Percentiles rank a stretch among this genome's conserved stretches.
phyloP scores from a whole-genome alignment of 2,888 invertebrate species.

The Amblyteles armatorius region DNA sequence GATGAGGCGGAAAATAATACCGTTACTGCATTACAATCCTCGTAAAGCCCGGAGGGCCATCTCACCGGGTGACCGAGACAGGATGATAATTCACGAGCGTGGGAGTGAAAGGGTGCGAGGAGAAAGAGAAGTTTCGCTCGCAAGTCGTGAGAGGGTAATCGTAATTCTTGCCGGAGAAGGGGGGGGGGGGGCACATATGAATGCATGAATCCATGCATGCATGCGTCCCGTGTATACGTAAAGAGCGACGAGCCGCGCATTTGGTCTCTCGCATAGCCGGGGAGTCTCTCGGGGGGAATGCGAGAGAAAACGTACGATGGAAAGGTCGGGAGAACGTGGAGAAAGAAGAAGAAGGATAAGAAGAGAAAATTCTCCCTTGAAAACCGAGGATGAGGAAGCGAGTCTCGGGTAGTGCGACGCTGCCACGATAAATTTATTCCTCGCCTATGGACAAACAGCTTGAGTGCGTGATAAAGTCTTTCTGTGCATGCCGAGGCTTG shows the following conservation, averaged over 20 bases:
- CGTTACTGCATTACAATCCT: conserved; percentile 75
- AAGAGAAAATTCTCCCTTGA: conserved; percentile 48
- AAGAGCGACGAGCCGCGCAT: conserved; percentile 45
- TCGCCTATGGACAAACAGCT: conserved; percentile 62
- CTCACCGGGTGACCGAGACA: conserved; percentile 41
- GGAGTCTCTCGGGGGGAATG: not conserved
- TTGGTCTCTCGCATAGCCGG: conserved; percentile 21
- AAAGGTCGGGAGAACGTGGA: conserved; percentile 20
- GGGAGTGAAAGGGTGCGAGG: conserved; percentile 24
- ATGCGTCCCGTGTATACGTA: conserved; percentile 5
- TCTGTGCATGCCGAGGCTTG: conserved; percentile 15
- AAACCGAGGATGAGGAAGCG: conserved; percentile 57
- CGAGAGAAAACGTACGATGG: conserved; percentile 30
- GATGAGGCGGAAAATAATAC: conserved; percentile 66
- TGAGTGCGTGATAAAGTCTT: conserved; percentile 62
- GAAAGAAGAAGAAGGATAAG: conserved; percentile 36
- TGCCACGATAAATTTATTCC: conserved; percentile 63
- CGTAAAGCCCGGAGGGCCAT: conserved; percentile 72
- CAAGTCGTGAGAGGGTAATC: conserved; percentile 53
- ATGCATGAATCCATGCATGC: conserved; percentile 43
- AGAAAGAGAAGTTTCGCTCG: conserved; percentile 25
- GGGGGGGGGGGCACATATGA: conserved; percentile 56
- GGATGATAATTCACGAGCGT: conserved; percentile 30
- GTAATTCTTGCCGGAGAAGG: conserved; percentile 72
- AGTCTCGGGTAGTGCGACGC: conserved; percentile 50